Evolutionary conservation across 2,797 vertebrate genomes (phyloP).

Genomic region (Otolemur crassicaudatus): DNA sequence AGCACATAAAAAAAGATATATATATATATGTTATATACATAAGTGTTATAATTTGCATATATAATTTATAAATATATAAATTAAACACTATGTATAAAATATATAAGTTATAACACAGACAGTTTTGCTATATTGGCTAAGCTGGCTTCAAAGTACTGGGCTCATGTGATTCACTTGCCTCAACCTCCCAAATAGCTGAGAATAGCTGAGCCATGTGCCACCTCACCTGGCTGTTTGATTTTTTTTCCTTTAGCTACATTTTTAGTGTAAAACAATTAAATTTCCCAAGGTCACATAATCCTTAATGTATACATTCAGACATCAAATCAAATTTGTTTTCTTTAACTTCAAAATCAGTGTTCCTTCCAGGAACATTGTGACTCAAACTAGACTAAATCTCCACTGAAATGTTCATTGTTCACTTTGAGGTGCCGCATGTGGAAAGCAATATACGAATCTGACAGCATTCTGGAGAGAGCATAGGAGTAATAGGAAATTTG

Average conservation of each 20-base stretch:
- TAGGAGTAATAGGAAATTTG: neutral
- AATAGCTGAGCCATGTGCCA: neutral
- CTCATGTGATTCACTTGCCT: neutral
- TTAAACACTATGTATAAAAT: neutral
- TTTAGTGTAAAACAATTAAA: neutral
- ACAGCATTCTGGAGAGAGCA: neutral
- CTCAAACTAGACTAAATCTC: neutral
- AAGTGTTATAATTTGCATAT: too few species aligned
- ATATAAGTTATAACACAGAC: neutral
- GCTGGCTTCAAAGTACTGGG: neutral
- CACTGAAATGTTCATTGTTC: neutral
- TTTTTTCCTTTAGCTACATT: neutral
- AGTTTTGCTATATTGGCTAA: neutral
- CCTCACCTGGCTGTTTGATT: neutral
- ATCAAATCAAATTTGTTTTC: neutral
- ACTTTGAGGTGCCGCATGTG: neutral
- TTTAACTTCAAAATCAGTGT: neutral
- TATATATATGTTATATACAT: too few species aligned
- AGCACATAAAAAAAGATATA: too few species aligned
- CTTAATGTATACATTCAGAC: neutral
- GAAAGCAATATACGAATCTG: neutral
- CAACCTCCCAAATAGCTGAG: neutral
- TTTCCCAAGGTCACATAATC: neutral
- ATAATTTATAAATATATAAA: too few species aligned
- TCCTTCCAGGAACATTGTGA: neutral